Base-by-base conservation (phyloP, 2,888 invertebrate species). In the Diabrotica balteata region DNA sequence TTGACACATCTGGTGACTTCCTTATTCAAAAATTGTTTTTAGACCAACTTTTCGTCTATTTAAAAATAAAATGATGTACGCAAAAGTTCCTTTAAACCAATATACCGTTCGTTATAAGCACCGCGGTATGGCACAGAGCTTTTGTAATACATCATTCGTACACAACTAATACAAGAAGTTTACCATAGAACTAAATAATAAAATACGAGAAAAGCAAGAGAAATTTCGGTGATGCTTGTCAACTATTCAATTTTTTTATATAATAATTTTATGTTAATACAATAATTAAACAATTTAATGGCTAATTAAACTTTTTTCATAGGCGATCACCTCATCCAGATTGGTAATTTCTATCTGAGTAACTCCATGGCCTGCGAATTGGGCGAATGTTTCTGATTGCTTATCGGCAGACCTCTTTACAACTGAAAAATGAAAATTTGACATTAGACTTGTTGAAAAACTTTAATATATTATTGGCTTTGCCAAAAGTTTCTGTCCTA, bases 341-440 rank as follows among this genome's bases (percentile, higher is more conserved):
- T 94, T 93, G 74, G 89, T 81, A 77, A 95, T 90, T 80, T 91
- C 88, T 70, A 92, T 88, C 84, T 93, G 91, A 76, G 91, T 87
- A 68, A 94, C 88, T 76, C 88, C 89, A 63, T 88, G 89, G 10
- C 95, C 95, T 42, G 93, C 88, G 84, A 93, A 95, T 80, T 91
- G 91, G 61, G 91, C 90, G 84, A 90, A 94, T 78, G 85, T 87
- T 77, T 87, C 78, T 71, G 85, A 80, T 0, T 86, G 84, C 7
- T 79, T 73, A 54, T 82, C 81, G 5, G 82, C 81, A 8, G 84
- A 84, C 46, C 84, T 76, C 75, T 85, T 85, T 44, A 80, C 81
- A 63, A 82, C 83, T 84, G 74, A 44, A 82, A 81, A 67, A 76
- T 66, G 73, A 70, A 32, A 32, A 32, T 32, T 51, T 22, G 17